Base-by-base conservation (phyloP, 2,113 vertebrate genomes). In the Embiotoca jacksoni region DNA sequence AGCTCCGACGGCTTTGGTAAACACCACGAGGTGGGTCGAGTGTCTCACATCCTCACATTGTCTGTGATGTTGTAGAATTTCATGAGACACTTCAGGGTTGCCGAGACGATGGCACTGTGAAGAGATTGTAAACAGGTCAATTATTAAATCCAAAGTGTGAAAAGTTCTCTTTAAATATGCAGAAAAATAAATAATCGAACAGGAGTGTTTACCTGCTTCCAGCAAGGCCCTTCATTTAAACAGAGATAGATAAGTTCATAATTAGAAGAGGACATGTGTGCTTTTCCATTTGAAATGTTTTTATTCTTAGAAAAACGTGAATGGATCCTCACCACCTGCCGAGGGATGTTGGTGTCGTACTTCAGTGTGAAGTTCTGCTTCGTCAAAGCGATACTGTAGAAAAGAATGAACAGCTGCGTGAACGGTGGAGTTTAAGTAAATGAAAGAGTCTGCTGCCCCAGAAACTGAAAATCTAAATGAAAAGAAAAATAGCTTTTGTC, bases 331-430 rank as follows among this genome's bases (percentile, higher is more conserved):
- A 96, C 95, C 95, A 96, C 95, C 57, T 96, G 95, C 2, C 95
- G 92, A 54, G 95, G 95, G 83, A 96, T 95, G 88, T 96, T 96
- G 78, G 95, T 96, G 85, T 96, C 95, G 3, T 96, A 96, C 75
- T 95, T 96, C 33, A 96, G 88, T 0, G 95, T 96, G 84, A 96
- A 96, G 82, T 96, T 96, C 90, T 96, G 93, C 86, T 96, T 96
- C 10, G 94, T 95, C 56, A 96, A 64, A 66, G 95, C 95, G 35
- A 96, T 95, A 3, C 95, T 96, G 90, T n/a, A 75, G 31, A 1
- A 50, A 55, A 49, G 7, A 68, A 56, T 1, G 78, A 8, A 73
- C 8, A 61, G 23, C 14, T n/a, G 46, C 30, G 3, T 23, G 4
- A 55, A 36, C 30, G 14, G 32, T 32, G 23, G 39, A 33, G 23